Percentiles rank a stretch among this genome's conserved stretches.
Evolutionary conservation across 2,888 invertebrate genomes (phyloP).

Genomic region (Silvanus unidentatus): DNA sequence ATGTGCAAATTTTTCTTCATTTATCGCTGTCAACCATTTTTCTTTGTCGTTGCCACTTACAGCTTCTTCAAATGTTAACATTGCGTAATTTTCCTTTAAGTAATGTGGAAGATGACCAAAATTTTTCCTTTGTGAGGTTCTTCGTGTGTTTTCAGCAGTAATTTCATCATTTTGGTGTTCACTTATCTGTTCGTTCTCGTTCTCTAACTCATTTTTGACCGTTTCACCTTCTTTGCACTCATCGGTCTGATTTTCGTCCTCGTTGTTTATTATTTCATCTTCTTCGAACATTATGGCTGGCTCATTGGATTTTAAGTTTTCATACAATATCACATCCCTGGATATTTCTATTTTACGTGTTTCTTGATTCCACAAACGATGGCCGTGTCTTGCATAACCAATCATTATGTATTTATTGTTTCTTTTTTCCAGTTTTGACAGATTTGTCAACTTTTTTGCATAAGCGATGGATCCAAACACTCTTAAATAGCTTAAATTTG

Average conservation of each 20-base stretch:
- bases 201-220: background rate
- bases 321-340: slow-evolving; percentile 17
- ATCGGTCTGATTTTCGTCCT: slow-evolving; percentile 3
- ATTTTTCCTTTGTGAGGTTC: background rate
- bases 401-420: slow-evolving; percentile 25
- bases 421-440: slow-evolving; percentile 28
- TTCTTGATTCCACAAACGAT: slow-evolving; percentile 14
- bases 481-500: slow-evolving; percentile 27
- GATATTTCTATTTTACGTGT: slow-evolving; percentile 8
- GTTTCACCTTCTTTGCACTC: background rate
- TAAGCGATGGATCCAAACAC: slow-evolving; percentile 29
- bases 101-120: background rate
- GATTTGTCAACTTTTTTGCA: slow-evolving; percentile 16
- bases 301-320: background rate
- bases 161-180: slow-evolving; percentile 2
- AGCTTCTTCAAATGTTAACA: slow-evolving; percentile 9
- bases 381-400: slow-evolving; percentile 15
- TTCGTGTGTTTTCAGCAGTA: background rate
- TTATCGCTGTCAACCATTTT: slow-evolving; percentile 20
- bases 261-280: slow-evolving; percentile 5
- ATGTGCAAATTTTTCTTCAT: slow-evolving; percentile 19
- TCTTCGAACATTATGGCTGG: too few species aligned
- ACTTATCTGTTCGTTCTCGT: background rate
- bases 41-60: slow-evolving; percentile 3
- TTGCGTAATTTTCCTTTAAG: background rate